Evolutionary conservation across 2,888 invertebrate genomes (phyloP), one percentile per base, ranked within the genome.

Genomic region (Lordiphosa fenestrarum): DNA sequence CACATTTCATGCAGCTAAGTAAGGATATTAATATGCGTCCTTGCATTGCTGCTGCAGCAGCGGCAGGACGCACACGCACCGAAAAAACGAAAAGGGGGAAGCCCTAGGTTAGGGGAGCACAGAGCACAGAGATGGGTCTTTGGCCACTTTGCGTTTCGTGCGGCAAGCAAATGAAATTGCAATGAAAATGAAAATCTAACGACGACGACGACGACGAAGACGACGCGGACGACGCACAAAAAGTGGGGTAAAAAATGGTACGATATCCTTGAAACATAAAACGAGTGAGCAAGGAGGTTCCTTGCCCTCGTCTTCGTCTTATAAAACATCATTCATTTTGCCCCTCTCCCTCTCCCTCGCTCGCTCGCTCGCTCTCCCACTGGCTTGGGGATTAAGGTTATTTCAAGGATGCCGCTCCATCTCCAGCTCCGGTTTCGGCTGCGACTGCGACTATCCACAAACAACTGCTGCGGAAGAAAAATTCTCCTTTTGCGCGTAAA

Each of bases 381-480:
- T 9, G 30, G 30, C 30, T 9, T 73, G 84, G 85, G 82, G 88
- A 87, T 88, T 88, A 87, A 85, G 87, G 87, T 87, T 85, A 86
- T 78, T 87, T 87, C 87, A 87, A 88, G 87, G 87, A 87, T 88
- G 85, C 70, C 56, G 71, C 56, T 53, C 52, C 64, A 47, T 41
- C 53, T 58, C 25, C 49, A 15, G 38, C 47, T 37, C 42, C 47
- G 41, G 15, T 6, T 35, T 5, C 41, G 41, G 25, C 13, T 35
- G n/a, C 46, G 40, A 38, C 51, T 30, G 37, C 19, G 39, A 23
- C 7, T 30, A 36, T 39, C 39, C 46, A 61, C 61, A 56, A 35
- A 57, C 66, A 66, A 66, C 50, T 63, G 46, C 66, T 58, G 66
- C 63, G 41, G 25, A 51, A 38, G 75, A 70, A 69, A 76, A 76